A percentile compares a stretch with the other conserved stretches of the same genome.
phyloP scores from a whole-genome alignment of 30 jellyfish, hydroid and myxozoan species.

The Hydractinia symbiolongicarpus region DNA sequence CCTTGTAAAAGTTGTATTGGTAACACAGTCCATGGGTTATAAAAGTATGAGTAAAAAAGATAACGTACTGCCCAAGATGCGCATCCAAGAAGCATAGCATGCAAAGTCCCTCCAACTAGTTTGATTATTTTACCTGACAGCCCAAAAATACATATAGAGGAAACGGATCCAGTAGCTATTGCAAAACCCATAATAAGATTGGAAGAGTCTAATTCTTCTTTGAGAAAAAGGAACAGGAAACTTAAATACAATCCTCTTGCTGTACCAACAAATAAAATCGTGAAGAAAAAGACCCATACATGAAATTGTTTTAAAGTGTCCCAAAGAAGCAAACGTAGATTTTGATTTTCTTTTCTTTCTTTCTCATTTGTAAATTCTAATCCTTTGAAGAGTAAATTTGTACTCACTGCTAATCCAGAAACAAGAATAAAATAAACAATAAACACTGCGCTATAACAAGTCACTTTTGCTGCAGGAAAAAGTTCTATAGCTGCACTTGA shows the following conservation, averaged over 20 bases:
- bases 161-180: slow-evolving; percentile 55
- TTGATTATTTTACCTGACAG: slow-evolving; percentile 39
- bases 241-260: slow-evolving; percentile 57
- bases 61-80: slow-evolving; percentile 38
- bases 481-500: slow-evolving; percentile 57
- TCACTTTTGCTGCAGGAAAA: neutral
- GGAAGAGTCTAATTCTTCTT: slow-evolving; percentile 23
- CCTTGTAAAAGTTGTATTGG: slow-evolving; percentile 64
- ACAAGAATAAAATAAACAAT: neutral
- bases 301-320: slow-evolving; percentile 39
- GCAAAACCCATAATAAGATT: slow-evolving; percentile 66
- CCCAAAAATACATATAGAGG: slow-evolving; percentile 56
- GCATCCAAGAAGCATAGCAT: slow-evolving; percentile 40
- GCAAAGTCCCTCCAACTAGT: slow-evolving; percentile 41
- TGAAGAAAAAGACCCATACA: slow-evolving; percentile 46
- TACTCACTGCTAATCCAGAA: neutral
- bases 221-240: slow-evolving; percentile 46
- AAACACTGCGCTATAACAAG: slow-evolving; percentile 23
- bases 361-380: neutral
- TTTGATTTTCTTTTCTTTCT: neutral
- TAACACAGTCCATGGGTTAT: slow-evolving; percentile 55
- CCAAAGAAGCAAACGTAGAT: slow-evolving; percentile 8
- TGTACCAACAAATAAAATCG: slow-evolving; percentile 51
- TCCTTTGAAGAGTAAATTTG: neutral
- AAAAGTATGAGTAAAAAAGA: slow-evolving; percentile 37